Evolutionary conservation across 53 echinoderm and acorn worm species (phyloP), one percentile per base, ranked within the genome.

Genomic region (Echinarachnius parma): DNA sequence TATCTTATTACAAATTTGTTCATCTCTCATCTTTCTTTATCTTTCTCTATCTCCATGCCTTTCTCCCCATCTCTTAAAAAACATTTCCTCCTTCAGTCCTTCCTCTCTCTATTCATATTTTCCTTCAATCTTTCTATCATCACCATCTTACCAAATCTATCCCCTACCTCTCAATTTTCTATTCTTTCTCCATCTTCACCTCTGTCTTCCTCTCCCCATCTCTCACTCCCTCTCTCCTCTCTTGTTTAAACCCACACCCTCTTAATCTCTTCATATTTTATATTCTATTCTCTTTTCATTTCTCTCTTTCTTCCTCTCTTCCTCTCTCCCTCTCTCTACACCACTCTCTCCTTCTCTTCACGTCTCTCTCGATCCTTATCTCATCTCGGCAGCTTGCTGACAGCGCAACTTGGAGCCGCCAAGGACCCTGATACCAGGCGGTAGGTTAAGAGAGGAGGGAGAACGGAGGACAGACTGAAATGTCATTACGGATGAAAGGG

Each of bases 401-500:
- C n/a, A n/a, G n/a, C n/a, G n/a, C n/a, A n/a, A n/a, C n/a, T n/a
- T n/a, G n/a, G n/a, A n/a, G n/a, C n/a, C n/a, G n/a, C n/a, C n/a
- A n/a, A n/a, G n/a, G n/a, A n/a, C n/a, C n/a, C n/a, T n/a, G n/a
- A n/a, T n/a, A n/a, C n/a, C n/a, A n/a, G n/a, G n/a, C n/a, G n/a
- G n/a, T n/a, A n/a, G n/a, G n/a, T n/a, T n/a, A n/a, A n/a, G n/a
- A n/a, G n/a, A n/a, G n/a, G n/a, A n/a, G n/a, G n/a, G n/a, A n/a
- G n/a, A n/a, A n/a, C 25, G 57, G 74, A 37, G 42, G 57, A 72
- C 74, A 72, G 74, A 34, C 74, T 72, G 74, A 56, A 72, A 23
- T 56, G 58, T 57, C 74, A 72, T 72, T 72, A 72, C n/a, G n/a
- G n/a, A n/a, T n/a, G n/a, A n/a, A n/a, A n/a, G n/a, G n/a, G n/a